Conservation (phyloP, 1,140 invertebrate species). For the Drosophila punjabiensis region DNA sequence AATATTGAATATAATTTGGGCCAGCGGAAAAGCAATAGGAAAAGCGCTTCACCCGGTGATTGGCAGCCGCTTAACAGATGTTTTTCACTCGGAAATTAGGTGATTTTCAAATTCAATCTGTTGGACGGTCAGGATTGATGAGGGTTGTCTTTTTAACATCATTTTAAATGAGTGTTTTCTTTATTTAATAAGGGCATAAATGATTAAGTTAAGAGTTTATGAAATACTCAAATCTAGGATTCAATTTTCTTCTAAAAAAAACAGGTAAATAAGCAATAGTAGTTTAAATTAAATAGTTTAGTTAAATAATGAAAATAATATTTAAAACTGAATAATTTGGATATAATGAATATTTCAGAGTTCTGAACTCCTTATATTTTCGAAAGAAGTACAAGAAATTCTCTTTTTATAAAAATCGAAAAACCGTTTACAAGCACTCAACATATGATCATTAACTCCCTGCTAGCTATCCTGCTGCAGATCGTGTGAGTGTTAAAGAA, state of each 20-base stretch:
- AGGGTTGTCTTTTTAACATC: not conserved
- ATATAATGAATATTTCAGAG: not conserved
- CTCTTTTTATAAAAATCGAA: slow-evolving; percentile 6
- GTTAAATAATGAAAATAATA: too few relatives aligned
- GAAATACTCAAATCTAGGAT: not conserved
- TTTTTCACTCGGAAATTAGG: slow-evolving; percentile 27
- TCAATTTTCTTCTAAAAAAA: not conserved
- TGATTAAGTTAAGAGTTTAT: not conserved
- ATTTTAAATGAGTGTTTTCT: not conserved
- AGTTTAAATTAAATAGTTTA: too few relatives aligned
- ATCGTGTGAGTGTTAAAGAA: not conserved
- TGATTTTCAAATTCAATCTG: slow-evolving; percentile 15
- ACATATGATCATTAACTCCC: slow-evolving; percentile 6
- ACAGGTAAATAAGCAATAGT: not conserved
- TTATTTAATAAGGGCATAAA: not conserved
- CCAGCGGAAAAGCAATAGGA: slow-evolving; percentile 36
- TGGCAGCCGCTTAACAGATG: slow-evolving; percentile 30
- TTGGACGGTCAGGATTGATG: not conserved
- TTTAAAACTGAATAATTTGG: too few relatives aligned
- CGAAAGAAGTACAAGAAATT: not conserved
- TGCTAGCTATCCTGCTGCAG: not conserved
- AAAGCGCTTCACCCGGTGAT: slow-evolving; percentile 13
- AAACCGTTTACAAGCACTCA: slow-evolving; percentile 3
- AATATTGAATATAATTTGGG: slow-evolving; percentile 59
- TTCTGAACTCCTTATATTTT: not conserved